These are phyloP conservation scores for Reinhardtius hippoglossoides DNA, from an alignment of 2,113 vertebrate species.

Conservation along the genomic window DNA sequence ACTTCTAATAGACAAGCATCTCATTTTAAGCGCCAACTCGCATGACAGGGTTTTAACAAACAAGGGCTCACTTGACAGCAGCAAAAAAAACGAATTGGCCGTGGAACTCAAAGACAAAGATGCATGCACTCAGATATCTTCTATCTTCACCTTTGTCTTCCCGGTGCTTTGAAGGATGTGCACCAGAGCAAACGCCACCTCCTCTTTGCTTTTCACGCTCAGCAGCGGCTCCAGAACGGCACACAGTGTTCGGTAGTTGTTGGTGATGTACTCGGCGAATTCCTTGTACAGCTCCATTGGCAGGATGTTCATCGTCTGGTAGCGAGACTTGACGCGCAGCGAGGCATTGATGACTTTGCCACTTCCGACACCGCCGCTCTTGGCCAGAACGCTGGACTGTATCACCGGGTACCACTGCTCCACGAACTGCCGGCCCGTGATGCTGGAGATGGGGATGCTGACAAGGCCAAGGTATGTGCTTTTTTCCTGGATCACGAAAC, in stretches of 20 bases:
- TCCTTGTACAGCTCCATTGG: slow-evolving; percentile 99
- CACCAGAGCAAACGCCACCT: slow-evolving; percentile 95
- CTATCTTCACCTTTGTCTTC: slow-evolving; percentile 90
- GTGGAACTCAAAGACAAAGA: neutral
- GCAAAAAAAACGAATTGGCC: too few relatives aligned
- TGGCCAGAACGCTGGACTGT: slow-evolving; percentile 87
- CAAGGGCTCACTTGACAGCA: too few relatives aligned
- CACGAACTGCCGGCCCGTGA: slow-evolving; percentile 94
- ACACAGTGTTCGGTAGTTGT: slow-evolving; percentile 95
- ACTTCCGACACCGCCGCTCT: slow-evolving; percentile 86
- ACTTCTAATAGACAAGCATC: too few relatives aligned
- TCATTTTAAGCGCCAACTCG: too few relatives aligned
- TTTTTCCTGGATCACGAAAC: slow-evolving; percentile 84
- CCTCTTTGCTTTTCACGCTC: slow-evolving; percentile 97
- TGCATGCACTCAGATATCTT: too few relatives aligned
- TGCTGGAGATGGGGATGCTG: slow-evolving; percentile 95
- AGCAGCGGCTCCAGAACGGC: slow-evolving; percentile 93
- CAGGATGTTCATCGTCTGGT: slow-evolving; percentile 99
- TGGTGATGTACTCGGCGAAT: slow-evolving; percentile 96
- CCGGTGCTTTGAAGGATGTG: slow-evolving; percentile 97
- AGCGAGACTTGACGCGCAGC: slow-evolving; percentile 92
- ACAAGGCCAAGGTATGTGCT: slow-evolving; percentile 96
- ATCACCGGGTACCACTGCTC: slow-evolving; percentile 98
- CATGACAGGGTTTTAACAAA: too few relatives aligned
- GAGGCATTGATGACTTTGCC: slow-evolving; percentile 93